Percentiles rank a stretch among this genome's conserved stretches.
phyloP scores from a whole-genome alignment of 2,797 vertebrate genomes.

The Cynopterus sphinx region DNA sequence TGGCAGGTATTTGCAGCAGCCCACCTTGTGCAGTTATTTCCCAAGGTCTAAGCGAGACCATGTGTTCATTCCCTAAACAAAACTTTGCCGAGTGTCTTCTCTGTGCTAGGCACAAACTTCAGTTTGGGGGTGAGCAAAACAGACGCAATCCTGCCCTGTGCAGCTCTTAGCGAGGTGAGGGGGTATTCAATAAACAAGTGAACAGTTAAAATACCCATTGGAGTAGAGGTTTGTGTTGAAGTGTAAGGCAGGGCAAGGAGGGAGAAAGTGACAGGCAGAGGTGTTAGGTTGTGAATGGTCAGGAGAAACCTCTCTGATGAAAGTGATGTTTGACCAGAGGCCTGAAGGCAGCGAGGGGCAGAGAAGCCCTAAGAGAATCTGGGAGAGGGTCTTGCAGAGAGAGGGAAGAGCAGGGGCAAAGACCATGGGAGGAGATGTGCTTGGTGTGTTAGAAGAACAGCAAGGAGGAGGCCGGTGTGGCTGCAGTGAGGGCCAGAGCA shows the following conservation, averaged over 20 bases:
- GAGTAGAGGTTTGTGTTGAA: neutral
- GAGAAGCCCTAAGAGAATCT: neutral
- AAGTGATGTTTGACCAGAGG: neutral
- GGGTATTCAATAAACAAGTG: neutral
- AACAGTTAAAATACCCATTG: neutral
- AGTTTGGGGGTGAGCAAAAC: neutral
- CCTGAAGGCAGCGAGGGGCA: neutral
- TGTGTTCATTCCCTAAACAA: neutral
- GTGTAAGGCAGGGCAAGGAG: neutral
- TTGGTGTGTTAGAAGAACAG: neutral
- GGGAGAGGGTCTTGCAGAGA: neutral
- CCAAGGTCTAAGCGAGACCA: neutral
- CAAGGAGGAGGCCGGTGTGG: neutral
- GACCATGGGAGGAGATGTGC: neutral
- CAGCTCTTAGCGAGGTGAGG: neutral
- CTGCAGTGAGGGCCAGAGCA: too few relatives aligned
- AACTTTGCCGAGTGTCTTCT: neutral
- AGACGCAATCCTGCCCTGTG: neutral
- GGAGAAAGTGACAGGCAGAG: neutral
- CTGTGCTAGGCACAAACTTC: too few relatives aligned
- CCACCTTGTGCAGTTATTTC: neutral
- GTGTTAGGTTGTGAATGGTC: neutral
- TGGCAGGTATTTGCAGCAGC: neutral
- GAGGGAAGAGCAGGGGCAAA: neutral
- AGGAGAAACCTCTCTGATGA: neutral